These are phyloP conservation scores for Lepeophtheirus salmonis DNA, from an alignment of 1,140 invertebrate genomes.

Conservation along the genomic window DNA sequence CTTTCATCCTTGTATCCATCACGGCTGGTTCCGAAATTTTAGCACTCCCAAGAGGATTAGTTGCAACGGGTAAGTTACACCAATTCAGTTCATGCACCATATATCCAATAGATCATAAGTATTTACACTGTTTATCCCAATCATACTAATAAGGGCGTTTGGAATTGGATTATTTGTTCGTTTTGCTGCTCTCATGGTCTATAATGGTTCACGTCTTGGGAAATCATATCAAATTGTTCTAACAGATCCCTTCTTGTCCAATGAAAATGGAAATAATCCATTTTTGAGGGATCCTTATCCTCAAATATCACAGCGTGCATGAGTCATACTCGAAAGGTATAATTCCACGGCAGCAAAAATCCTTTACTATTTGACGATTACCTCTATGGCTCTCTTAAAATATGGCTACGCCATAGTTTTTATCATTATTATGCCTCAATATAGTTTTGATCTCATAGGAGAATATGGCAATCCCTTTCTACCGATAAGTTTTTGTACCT, in stretches of 20 bases:
- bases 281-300: background rate
- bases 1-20: background rate
- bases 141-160: background rate
- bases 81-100: background rate
- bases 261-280: background rate
- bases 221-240: background rate
- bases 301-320: background rate
- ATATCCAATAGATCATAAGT: background rate
- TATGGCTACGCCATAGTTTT: background rate
- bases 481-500: background rate
- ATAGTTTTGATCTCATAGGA: background rate
- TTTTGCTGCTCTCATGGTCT: background rate
- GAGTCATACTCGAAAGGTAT: background rate
- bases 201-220: background rate
- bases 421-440: background rate
- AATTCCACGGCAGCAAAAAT: background rate
- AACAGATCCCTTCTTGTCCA: background rate
- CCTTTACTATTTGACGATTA: background rate
- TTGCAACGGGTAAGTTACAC: background rate
- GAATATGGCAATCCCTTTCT: background rate
- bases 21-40: background rate
- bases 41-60: background rate
- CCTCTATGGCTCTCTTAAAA: background rate
- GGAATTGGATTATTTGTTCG: background rate
- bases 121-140: background rate